Conservation (phyloP, 2,113 vertebrate species). For the Syrrhaptes paradoxus region DNA sequence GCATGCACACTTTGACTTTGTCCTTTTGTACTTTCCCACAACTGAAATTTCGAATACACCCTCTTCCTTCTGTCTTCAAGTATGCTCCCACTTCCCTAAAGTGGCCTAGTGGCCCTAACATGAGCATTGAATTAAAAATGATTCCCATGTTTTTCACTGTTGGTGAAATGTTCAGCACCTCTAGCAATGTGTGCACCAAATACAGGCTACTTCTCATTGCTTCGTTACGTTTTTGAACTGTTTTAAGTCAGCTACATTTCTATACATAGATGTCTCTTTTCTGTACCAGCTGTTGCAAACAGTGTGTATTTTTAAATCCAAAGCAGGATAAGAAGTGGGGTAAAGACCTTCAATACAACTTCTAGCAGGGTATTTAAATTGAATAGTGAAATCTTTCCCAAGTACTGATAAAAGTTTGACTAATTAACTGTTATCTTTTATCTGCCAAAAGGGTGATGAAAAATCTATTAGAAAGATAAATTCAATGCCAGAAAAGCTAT, state of each 20-base stretch:
- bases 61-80: background rate
- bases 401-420: background rate
- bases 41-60: background rate
- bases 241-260: background rate
- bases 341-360: background rate
- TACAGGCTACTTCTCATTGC: accelerated
- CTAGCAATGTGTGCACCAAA: background rate
- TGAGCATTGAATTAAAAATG: background rate
- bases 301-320: background rate
- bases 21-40: background rate
- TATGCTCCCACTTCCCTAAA: background rate
- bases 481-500: background rate
- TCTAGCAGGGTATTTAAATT: background rate
- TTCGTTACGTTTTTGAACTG: background rate
- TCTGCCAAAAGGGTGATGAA: background rate
- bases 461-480: background rate
- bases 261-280: background rate
- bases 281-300: background rate
- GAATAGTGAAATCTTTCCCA: background rate
- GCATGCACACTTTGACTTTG: background rate
- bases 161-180: background rate
- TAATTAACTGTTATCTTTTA: background rate
- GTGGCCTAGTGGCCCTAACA: background rate
- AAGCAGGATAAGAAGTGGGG: background rate
- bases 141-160: background rate